Conservation (phyloP, 2,888 invertebrate species). For the Malacosoma neustria region DNA sequence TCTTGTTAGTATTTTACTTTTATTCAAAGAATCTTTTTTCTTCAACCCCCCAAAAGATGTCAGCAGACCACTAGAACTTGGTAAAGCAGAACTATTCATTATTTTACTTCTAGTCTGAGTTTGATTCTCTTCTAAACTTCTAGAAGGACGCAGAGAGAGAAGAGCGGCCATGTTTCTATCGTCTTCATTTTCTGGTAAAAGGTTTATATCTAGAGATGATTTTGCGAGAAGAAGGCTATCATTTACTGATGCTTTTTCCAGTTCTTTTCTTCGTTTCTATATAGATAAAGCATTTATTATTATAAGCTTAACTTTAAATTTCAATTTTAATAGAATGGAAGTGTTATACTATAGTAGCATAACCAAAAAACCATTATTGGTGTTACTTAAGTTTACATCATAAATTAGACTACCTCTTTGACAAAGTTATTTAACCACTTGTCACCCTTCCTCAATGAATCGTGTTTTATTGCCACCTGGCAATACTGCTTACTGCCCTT, state of each 20-base stretch:
- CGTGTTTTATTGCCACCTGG: too few relatives aligned
- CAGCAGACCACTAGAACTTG: slow-evolving; percentile 63
- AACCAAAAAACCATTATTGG: too few relatives aligned
- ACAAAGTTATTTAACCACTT: too few relatives aligned
- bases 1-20: slow-evolving; percentile 38
- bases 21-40: slow-evolving; percentile 67
- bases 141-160: slow-evolving; percentile 78
- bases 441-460: too few relatives aligned
- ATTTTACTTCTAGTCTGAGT: slow-evolving; percentile 61
- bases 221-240: slow-evolving; percentile 83
- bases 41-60: slow-evolving; percentile 72
- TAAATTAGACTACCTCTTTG: too few relatives aligned
- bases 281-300: slow-evolving; percentile 9
- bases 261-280: slow-evolving; percentile 81
- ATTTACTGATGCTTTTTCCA: slow-evolving; percentile 78
- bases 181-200: slow-evolving; percentile 86
- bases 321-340: too few relatives aligned
- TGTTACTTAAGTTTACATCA: too few relatives aligned
- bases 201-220: slow-evolving; percentile 83
- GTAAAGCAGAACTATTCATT: slow-evolving; percentile 71
- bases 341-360: too few relatives aligned
- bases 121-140: slow-evolving; percentile 76
- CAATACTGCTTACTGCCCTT: too few relatives aligned
- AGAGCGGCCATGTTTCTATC: slow-evolving; percentile 87
- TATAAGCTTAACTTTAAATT: too few relatives aligned